Evolutionary conservation across 2,888 invertebrate genomes (phyloP).

Genomic region (Lysandra coridon): DNA sequence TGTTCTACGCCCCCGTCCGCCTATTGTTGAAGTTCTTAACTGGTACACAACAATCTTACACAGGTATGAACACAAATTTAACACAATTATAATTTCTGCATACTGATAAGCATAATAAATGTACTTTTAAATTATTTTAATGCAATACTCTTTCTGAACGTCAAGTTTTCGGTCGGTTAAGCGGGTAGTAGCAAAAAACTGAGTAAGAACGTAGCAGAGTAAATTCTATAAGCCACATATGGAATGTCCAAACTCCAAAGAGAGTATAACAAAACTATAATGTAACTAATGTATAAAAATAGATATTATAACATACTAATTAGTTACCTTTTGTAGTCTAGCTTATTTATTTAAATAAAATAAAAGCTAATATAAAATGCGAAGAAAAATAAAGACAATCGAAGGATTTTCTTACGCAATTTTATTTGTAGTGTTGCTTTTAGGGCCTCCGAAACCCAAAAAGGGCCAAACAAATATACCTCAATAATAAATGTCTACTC

Average conservation of each 20-base stretch:
- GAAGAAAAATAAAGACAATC: not conserved
- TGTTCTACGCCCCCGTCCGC: not conserved
- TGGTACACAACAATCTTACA: conserved; percentile 1
- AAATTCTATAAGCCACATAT: too few species aligned
- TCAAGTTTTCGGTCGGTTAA: too few species aligned
- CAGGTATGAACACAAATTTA: not conserved
- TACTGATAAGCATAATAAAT: not conserved
- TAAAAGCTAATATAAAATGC: not conserved
- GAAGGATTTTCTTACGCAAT: not conserved
- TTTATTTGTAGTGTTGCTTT: not conserved
- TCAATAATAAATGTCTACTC: conserved; percentile 8
- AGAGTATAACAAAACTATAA: too few species aligned
- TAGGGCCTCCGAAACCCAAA: conserved; percentile 4
- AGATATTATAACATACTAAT: too few species aligned
- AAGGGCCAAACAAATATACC: conserved; percentile 1
- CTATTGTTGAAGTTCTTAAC: conserved; percentile 10
- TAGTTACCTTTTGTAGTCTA: too few species aligned
- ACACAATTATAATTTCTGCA: not conserved
- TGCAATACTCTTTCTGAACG: too few species aligned
- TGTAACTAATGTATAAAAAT: too few species aligned
- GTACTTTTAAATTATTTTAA: not conserved
- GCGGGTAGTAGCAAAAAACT: too few species aligned
- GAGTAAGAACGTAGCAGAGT: too few species aligned
- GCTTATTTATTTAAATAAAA: too few species aligned
- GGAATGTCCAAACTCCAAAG: too few species aligned